Base-by-base conservation (phyloP, 2,797 vertebrate genomes). In the Ctenochaetus hawaiiensis region DNA sequence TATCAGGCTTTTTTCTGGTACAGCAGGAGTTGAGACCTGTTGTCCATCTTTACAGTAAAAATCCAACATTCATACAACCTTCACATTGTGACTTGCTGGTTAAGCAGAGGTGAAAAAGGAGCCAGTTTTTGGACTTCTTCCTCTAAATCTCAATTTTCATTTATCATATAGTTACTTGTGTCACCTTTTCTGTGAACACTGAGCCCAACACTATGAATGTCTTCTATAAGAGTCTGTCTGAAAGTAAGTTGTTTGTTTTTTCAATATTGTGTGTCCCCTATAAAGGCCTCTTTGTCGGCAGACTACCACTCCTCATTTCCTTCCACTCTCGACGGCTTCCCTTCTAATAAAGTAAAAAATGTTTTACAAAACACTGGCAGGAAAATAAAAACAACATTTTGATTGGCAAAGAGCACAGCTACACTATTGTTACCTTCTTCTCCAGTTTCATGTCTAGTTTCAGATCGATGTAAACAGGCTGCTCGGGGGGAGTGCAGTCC, bases 391-490 rank as follows among this genome's bases (percentile, higher is more conserved):
- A 22, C 14, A 45, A 57, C 6, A 49, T 45, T 14, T 18, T 6
- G 23, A 20, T 39, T 13, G 12, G 7, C 1, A 26, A n/a, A 48
- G 6, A 67, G 8, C 49, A 45, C 11, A 23, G n/a, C 11, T 20
- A 2, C 41, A 10, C 37, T 16, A 6, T 17, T 6, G 51, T 14
- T 13, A 99, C 98, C 97, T 98, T 98, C 80, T 98, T 99, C 80
- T 96, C 96, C 62, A 96, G 91, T 0, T 94, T 90, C 96, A 98
- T 97, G 85, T 99, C 95, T n/a, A 99, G 91, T 75, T 71, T 95
- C 9, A 98, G 92, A 0, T 96, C 94, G 6, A 96, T 72, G 66
- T 94, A 97, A 16, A 99, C 83, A 0, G 88, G 86, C 84, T 99
- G 98, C 10, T 87, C 78, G 48, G 83, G 92, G 53, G 93, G 5